These are phyloP conservation scores for Leptopilina myrica DNA, from an alignment of 2,888 invertebrate genomes.

Conservation along the genomic window DNA sequence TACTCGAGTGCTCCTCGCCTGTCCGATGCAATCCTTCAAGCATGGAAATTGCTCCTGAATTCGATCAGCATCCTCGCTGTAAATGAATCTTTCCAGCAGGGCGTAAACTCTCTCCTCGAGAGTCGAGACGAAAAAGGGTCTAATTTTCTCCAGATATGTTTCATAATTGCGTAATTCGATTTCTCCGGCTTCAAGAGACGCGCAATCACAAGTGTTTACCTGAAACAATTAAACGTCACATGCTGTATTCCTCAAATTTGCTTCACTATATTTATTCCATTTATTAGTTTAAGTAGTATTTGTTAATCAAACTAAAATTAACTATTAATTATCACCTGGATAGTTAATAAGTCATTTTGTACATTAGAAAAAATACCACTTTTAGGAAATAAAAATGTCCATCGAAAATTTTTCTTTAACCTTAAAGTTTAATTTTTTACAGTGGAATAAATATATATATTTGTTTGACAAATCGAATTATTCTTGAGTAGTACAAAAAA, in stretches of 20 bases:
- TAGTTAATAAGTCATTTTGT: no score
- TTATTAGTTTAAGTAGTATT: no score
- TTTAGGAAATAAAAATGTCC: no score
- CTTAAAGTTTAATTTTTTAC: no score
- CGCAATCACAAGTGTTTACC: constrained; percentile 15
- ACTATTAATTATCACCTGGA: no score
- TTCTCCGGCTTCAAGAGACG: constrained; percentile 38
- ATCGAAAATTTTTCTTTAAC: no score
- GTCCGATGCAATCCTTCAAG: constrained; percentile 56
- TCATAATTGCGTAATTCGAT: constrained; percentile 55
- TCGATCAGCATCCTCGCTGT: constrained; percentile 45
- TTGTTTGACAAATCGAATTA: no score
- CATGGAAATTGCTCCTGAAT: constrained; percentile 52
- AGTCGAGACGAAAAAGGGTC: constrained; percentile 61
- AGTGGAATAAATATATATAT: no score
- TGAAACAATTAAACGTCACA: neutral
- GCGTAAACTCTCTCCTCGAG: constrained; percentile 62
- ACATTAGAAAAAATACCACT: no score
- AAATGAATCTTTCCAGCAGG: constrained; percentile 62
- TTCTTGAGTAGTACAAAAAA: neutral
- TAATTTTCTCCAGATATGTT: constrained; percentile 61
- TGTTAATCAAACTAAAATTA: no score
- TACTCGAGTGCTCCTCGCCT: constrained; percentile 44
- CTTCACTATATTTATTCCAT: no score
- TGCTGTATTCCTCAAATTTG: neutral